A percentile compares a stretch with the other conserved stretches of the same genome.
These are phyloP conservation scores for Drosophila merina DNA, from an alignment of 2,888 invertebrate genomes.

Conservation along the genomic window DNA sequence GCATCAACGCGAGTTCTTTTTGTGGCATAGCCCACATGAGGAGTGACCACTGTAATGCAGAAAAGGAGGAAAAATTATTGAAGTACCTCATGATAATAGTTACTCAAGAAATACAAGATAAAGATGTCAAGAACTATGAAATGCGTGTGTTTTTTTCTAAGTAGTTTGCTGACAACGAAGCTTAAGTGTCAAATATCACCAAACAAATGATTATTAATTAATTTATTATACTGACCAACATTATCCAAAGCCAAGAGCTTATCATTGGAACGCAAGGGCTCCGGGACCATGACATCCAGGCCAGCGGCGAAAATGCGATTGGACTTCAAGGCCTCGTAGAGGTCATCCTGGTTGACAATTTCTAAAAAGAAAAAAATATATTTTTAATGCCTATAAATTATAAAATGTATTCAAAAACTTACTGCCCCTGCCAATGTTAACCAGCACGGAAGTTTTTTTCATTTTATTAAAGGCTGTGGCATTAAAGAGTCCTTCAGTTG, in stretches of 20 bases:
- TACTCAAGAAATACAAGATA: conserved; percentile 13
- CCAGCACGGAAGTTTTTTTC: conserved; percentile 89
- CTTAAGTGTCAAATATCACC: not conserved
- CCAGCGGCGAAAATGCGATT: conserved; percentile 94
- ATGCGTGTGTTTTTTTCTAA: not conserved
- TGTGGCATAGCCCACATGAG: conserved; percentile 95
- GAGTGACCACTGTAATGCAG: conserved; percentile 89
- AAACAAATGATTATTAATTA: not conserved
- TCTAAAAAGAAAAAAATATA: conserved; percentile 81
- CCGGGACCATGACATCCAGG: conserved; percentile 95
- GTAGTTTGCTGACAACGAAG: not conserved
- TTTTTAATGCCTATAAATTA: not conserved
- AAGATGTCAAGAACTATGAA: conserved; percentile 7
- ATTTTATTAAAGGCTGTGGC: conserved; percentile 88
- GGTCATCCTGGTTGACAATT: conserved; percentile 91
- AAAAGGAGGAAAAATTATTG: conserved; percentile 71
- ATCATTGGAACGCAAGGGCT: conserved; percentile 92
- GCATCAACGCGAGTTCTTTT: conserved; percentile 90
- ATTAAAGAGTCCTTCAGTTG: conserved; percentile 89
- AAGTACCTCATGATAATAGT: conserved; percentile 4
- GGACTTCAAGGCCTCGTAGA: conserved; percentile 90
- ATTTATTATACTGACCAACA: conserved; percentile 86
- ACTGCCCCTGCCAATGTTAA: conserved; percentile 89
- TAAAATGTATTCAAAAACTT: conserved; percentile 37
- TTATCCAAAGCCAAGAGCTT: conserved; percentile 91